These are phyloP conservation scores for Drosophila sucinea DNA, from an alignment of 1,140 invertebrate genomes.

Conservation along the genomic window DNA sequence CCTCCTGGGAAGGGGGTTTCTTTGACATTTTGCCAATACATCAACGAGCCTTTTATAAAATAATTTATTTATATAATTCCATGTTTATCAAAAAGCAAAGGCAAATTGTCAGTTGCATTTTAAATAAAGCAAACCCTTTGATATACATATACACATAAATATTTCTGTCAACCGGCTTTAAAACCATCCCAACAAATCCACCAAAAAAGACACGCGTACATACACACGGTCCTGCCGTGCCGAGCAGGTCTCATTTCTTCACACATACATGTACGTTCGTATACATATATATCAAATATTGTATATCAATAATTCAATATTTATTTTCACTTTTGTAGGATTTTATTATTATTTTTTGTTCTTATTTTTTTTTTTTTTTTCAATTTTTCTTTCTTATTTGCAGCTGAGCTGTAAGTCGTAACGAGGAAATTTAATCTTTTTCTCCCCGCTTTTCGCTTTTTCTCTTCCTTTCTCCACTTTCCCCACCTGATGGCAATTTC, in stretches of 20 bases:
- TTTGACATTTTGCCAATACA: slow-evolving; percentile 6
- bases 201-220: slow-evolving; percentile 27
- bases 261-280: neutral
- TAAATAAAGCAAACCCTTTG: slow-evolving; percentile 55
- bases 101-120: slow-evolving; percentile 62
- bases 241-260: slow-evolving; percentile 10
- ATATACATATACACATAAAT: slow-evolving; percentile 34
- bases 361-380: slow-evolving; percentile 29
- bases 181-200: neutral
- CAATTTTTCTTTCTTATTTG: slow-evolving; percentile 58
- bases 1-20: neutral
- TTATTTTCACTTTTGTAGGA: slow-evolving; percentile 63
- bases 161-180: slow-evolving; percentile 38
- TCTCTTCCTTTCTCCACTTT: slow-evolving; percentile 18
- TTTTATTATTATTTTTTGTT: slow-evolving; percentile 15
- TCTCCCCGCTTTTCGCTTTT: slow-evolving; percentile 24
- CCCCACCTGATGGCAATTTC: slow-evolving; percentile 59
- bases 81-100: slow-evolving; percentile 39
- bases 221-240: neutral
- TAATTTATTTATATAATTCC: slow-evolving; percentile 26
- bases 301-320: slow-evolving; percentile 81
- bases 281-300: slow-evolving; percentile 56
- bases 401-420: slow-evolving; percentile 57
- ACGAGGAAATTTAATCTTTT: slow-evolving; percentile 81
- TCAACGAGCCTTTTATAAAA: slow-evolving; percentile 13